Percentiles rank a stretch among this genome's conserved stretches.
Conservation (phyloP, 2,113 vertebrate genomes). For the Caranx ignobilis region DNA sequence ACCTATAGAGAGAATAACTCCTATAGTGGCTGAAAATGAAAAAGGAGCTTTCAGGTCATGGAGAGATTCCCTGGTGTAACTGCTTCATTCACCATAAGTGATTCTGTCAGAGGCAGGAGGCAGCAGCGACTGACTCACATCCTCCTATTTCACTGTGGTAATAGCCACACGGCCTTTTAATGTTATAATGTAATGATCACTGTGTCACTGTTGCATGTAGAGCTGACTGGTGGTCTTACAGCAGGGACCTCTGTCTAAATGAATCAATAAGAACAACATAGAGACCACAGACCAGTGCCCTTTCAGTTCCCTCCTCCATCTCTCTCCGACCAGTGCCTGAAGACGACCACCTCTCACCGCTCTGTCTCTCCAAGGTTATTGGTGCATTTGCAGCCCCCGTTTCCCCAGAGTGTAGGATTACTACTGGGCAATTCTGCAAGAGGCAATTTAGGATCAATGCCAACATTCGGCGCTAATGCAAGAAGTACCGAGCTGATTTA, state of each 20-base stretch:
- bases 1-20: conserved; percentile 11
- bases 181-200: conserved; percentile 52
- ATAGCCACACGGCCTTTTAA: conserved; percentile 55
- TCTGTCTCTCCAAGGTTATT: not conserved
- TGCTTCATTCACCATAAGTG: conserved; percentile 30
- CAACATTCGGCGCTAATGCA: not conserved
- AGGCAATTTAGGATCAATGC: not conserved
- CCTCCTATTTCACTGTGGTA: conserved; percentile 42
- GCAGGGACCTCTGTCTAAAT: conserved; percentile 40
- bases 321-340: not conserved
- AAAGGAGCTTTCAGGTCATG: conserved; percentile 35
- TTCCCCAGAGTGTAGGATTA: not conserved
- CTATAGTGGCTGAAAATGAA: conserved; percentile 38
- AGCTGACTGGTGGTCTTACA: conserved; percentile 47
- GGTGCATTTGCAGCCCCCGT: not conserved
- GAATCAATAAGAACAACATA: conserved; percentile 48
- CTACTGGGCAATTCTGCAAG: not conserved
- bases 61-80: conserved; percentile 27
- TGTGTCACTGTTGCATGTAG: conserved; percentile 25
- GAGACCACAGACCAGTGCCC: conserved; percentile 25
- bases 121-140: conserved; percentile 35
- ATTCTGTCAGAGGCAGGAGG: conserved; percentile 38
- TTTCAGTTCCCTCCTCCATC: conserved; percentile 23
- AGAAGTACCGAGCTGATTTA: not conserved
- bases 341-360: not conserved